Percentiles rank a stretch among this genome's conserved stretches.
phyloP scores from a whole-genome alignment of 2,113 vertebrate species.

The Solea senegalensis region DNA sequence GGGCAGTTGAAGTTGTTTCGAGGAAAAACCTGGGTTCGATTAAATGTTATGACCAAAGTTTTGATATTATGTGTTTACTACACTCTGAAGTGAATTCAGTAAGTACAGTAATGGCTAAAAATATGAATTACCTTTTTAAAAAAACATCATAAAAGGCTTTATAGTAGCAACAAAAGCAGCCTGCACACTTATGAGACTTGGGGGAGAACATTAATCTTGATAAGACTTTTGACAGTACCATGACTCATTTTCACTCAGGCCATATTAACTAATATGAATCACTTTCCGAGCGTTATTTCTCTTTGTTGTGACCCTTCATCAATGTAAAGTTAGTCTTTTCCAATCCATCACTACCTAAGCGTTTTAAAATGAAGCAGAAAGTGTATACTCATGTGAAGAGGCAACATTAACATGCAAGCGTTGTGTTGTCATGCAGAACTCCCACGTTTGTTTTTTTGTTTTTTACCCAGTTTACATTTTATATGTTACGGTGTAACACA shows the following conservation, averaged over 20 bases:
- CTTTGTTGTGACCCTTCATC: constrained; percentile 4
- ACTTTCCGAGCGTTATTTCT: constrained; percentile 20
- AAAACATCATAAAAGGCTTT: not conserved
- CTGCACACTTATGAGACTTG: not conserved
- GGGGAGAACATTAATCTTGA: not conserved
- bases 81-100: not conserved
- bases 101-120: not conserved
- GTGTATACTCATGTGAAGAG: not conserved
- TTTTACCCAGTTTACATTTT: not conserved
- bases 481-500: not conserved
- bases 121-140: constrained; percentile 2
- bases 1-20: not conserved
- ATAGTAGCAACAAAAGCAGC: not conserved
- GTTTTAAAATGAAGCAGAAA: not conserved
- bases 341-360: not conserved
- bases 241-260: not conserved
- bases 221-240: constrained; percentile 1
- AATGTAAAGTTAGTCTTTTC: constrained; percentile 4
- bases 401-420: not conserved
- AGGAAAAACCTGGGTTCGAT: not conserved
- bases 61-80: not conserved
- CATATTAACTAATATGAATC: constrained; percentile 28
- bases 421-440: not conserved
- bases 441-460: not conserved
- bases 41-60: not conserved